Evolutionary conservation across 2,888 invertebrate species (phyloP), one percentile per base, ranked within the genome.

Genomic region (Conops quadrifasciatus): DNA sequence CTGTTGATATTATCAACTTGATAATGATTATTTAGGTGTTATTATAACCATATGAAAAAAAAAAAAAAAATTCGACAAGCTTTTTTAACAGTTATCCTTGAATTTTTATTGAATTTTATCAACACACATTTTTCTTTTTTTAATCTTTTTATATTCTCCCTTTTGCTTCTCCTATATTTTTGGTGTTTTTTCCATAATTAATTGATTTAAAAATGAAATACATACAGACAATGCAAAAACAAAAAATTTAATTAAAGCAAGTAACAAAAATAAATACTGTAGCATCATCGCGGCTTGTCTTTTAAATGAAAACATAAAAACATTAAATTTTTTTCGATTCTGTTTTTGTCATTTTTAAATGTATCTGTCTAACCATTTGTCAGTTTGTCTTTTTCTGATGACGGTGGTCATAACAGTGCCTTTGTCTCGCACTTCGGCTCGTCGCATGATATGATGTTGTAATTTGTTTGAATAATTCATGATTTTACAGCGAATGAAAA

Each of bases 381-480:
- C 56, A n/a, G 4, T 11, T 43, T 21, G 30, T 16, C 24, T 43
- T n/a, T 53, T 51, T 56, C 45, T 67, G 21, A 56, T 58, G 5
- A 5, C 16, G 19, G n/a, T 43, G 19, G 24, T 67, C 24, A 56
- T 56, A 11, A 11, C 19, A 21, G n/a, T 43, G 13, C 16, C 49
- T 49, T 3, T 49, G 11, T 16, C 49, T 3, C 19, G 15, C 49
- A 49, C 43, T 62, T 45, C 21, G 19, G 11, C 45, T 16, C 45
- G 43, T n/a, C n/a, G n/a, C n/a, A n/a, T 19, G 45, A 13, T 65
- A 11, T 51, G 51, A 65, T 51, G 67, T 62, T 73, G 72, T 72
- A 73, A 75, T 75, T 75, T 75, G 75, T 70, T 71, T 74, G 73
- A 74, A 74, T 74, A 72, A 75, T 75, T 75, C 74, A 75, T 75